Evolutionary conservation across 2,888 invertebrate genomes (phyloP).

Genomic region (Synergus japonicus): DNA sequence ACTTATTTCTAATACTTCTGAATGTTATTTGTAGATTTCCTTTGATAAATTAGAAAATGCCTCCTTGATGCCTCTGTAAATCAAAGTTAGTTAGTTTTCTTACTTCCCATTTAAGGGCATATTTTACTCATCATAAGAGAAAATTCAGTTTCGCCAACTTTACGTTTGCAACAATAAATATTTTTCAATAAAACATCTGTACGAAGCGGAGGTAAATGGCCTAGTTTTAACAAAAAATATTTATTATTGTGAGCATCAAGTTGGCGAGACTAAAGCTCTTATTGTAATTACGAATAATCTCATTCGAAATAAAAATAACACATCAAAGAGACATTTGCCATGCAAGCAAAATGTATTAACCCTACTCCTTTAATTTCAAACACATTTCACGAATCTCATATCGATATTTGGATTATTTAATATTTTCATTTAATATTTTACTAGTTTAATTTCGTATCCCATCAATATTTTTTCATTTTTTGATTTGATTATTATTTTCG

Average conservation of each 20-base stretch:
- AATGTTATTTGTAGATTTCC: conserved; percentile 4
- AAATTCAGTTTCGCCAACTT: no score
- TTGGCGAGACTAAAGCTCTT: no score
- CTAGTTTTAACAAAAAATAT: no score
- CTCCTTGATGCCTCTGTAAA: not conserved
- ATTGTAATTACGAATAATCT: no score
- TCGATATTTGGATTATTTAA: not conserved
- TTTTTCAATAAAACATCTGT: no score
- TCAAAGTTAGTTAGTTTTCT: no score
- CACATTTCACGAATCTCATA: not conserved
- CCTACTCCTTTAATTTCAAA: not conserved
- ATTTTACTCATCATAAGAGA: no score
- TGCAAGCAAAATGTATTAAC: not conserved
- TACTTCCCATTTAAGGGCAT: no score
- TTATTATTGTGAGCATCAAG: no score
- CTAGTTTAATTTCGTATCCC: not conserved
- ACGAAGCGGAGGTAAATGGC: no score
- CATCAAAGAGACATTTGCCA: not conserved
- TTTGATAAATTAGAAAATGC: not conserved
- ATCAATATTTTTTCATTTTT: conserved; percentile 33
- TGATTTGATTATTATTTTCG: conserved; percentile 58
- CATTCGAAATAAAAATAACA: no score
- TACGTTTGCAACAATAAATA: no score
- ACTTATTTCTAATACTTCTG: not conserved
- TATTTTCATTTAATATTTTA: not conserved